A percentile compares a stretch with the other conserved stretches of the same genome.
phyloP scores from a whole-genome alignment of 2,113 vertebrate species.

The Asarcornis scutulata region DNA sequence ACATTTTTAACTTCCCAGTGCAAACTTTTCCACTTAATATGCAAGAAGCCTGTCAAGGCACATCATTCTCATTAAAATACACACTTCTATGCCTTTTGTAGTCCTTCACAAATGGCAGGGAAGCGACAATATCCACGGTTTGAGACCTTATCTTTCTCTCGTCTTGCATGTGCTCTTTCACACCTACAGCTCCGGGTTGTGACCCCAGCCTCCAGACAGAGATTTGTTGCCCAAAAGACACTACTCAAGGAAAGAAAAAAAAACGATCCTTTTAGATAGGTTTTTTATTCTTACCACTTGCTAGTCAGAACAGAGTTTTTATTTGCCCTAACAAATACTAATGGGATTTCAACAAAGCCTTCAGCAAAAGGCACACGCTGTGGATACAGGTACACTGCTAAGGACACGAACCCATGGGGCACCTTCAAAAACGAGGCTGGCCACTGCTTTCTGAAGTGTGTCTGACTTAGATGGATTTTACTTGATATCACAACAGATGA shows the following conservation, averaged over 20 bases:
- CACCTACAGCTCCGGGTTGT: background rate
- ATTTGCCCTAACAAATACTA: background rate
- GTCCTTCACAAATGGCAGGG: background rate
- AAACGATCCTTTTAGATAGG: background rate
- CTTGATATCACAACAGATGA: background rate
- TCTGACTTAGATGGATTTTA: background rate
- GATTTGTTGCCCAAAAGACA: background rate
- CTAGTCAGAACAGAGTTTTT: background rate
- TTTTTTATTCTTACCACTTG: background rate
- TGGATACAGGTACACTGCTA: background rate
- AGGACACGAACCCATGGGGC: background rate
- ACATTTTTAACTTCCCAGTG: constrained; percentile 11
- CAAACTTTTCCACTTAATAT: background rate
- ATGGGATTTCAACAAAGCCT: background rate
- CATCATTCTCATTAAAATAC: background rate
- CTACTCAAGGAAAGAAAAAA: background rate
- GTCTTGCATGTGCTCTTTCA: background rate
- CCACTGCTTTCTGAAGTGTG: background rate
- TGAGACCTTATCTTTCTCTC: background rate
- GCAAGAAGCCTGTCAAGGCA: background rate
- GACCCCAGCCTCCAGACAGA: background rate
- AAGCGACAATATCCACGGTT: background rate
- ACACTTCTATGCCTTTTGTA: background rate
- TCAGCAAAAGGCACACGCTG: background rate
- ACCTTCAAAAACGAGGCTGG: background rate